Percentiles rank a stretch among this genome's conserved stretches.
These are phyloP conservation scores for Poeciliopsis infans DNA, from an alignment of 2,797 vertebrate species.

Conservation along the genomic window DNA sequence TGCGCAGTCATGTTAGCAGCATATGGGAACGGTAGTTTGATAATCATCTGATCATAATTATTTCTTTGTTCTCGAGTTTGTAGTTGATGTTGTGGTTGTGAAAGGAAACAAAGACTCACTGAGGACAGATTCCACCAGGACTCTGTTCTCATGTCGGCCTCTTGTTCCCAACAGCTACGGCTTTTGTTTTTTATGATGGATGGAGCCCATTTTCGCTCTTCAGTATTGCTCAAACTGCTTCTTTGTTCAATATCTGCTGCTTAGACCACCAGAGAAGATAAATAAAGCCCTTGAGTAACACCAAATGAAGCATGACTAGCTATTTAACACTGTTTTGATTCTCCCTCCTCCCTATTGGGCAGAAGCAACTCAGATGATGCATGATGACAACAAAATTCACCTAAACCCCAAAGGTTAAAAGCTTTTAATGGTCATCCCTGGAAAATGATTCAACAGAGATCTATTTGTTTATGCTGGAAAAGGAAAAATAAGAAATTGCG, in stretches of 20 bases:
- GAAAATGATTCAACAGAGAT: conserved; percentile 25
- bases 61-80: conserved; percentile 3
- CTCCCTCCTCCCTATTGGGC: conserved; percentile 33
- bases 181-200: conserved; percentile 48
- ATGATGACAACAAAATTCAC: conserved; percentile 43
- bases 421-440: conserved; percentile 13
- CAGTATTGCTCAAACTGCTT: conserved; percentile 33
- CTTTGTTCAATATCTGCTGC: conserved; percentile 40
- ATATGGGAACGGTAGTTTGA: not conserved
- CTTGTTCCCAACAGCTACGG: conserved; percentile 25
- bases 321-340: conserved; percentile 63
- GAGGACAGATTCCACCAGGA: conserved; percentile 6
- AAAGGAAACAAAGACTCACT: conserved; percentile 13
- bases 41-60: not conserved
- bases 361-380: conserved; percentile 36
- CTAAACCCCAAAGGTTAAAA: conserved; percentile 6
- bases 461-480: conserved; percentile 36
- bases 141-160: conserved; percentile 19
- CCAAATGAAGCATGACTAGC: conserved; percentile 64
- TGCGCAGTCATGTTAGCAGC: not conserved
- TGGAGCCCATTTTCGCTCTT: conserved; percentile 38
- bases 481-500: not conserved
- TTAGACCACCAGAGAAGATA: conserved; percentile 64
- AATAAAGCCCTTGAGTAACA: conserved; percentile 41
- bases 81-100: conserved; percentile 10